Conservation (phyloP, 1,140 invertebrate species). For the Platyura marginata region DNA sequence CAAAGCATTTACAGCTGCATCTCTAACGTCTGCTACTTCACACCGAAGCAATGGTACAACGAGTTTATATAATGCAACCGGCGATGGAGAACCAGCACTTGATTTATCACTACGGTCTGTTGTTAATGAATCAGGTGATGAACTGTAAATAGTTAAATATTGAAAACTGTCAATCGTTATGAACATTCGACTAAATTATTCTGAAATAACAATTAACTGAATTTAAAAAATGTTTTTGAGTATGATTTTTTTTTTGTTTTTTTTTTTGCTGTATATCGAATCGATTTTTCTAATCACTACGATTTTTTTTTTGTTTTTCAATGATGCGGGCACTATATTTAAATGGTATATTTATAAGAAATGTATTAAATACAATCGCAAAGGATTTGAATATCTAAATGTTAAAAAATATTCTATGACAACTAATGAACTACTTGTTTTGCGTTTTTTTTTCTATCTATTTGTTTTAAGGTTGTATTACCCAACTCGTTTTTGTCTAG, state of each 20-base stretch:
- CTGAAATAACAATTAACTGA: neutral
- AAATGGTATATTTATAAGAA: neutral
- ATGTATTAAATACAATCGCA: too few species aligned
- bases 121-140: conserved; percentile 70
- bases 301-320: too few species aligned
- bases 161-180: too few species aligned
- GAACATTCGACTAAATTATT: neutral
- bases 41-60: conserved; percentile 76
- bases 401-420: too few species aligned
- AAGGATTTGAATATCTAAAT: too few species aligned
- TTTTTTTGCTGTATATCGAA: neutral
- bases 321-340: too few species aligned
- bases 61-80: conserved; percentile 76
- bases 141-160: too few species aligned
- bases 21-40: conserved; percentile 81
- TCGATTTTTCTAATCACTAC: too few species aligned
- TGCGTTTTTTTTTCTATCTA: neutral
- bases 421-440: too few species aligned
- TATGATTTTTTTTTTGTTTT: neutral
- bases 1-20: conserved; percentile 80
- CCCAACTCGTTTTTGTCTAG: conserved; percentile 38
- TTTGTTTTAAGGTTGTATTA: conserved; percentile 12
- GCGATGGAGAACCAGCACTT: conserved; percentile 41
- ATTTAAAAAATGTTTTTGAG: neutral
- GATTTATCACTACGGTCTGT: conserved; percentile 54